Base-by-base conservation (phyloP, 1,140 invertebrate genomes). In the Coelopa frigida region DNA sequence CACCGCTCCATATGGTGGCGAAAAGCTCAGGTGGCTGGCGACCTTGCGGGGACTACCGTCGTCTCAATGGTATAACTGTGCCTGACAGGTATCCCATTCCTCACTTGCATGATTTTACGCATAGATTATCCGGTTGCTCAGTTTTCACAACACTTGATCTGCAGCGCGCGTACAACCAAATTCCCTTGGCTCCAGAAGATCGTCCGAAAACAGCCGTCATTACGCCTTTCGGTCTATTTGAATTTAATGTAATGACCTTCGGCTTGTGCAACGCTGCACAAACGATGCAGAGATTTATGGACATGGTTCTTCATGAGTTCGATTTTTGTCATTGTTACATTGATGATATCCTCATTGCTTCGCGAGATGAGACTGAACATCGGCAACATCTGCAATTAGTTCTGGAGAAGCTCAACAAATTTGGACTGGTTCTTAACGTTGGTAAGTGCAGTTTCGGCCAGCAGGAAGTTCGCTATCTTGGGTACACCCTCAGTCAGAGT, bases 81-180 rank as follows among this genome's bases (percentile, higher is more conserved):
- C 46, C 69, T 51, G 33, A 51, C 66, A 3, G 44, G 23, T 46
- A 49, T 23, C 46, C 49, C 7, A 46, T 50, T 22, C 43, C 43
- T 5, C 22, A 40, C 23, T 5, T 47, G 3, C 45, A 39, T 7
- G 45, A 47, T 20, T 29, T 47, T 20, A 20, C 45, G 10, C 12
- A 40, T 17, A 39, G 10, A 22, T 7, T 47, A 17, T 20, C 45
- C 3, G 65, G 64, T 1, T 41, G 56, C 12, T 24, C 29, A 5
- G 23, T 50, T 6, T 50, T 50, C 27, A 41, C 44, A 3, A 50
- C 22, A 24, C 22, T 50, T 7, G 32, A 50, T 37, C 24, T 44
- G 2, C 24, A 39, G 17, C 57, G 57, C 17, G 77, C 76, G 0
- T 80, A 73, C 48, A 68, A 71, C 53, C 75, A 72, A 49, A 67